These are phyloP conservation scores for Steromphala cineraria DNA, from an alignment of 2,888 invertebrate genomes.

Conservation along the genomic window DNA sequence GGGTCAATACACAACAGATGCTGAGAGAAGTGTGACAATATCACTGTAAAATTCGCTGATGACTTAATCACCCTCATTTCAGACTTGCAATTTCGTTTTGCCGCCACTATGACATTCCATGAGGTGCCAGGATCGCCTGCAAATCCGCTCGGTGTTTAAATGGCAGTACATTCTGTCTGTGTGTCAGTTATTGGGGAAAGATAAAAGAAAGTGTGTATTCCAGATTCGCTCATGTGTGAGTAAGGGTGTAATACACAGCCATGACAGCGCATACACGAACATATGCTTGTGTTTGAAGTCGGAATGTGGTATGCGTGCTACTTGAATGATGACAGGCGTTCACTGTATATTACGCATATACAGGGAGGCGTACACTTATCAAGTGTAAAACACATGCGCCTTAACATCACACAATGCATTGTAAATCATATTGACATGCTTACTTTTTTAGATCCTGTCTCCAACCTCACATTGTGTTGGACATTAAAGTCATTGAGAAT, in stretches of 20 bases:
- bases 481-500: no score
- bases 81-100: background rate
- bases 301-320: background rate
- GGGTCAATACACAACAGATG: background rate
- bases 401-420: no score
- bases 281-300: background rate
- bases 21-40: background rate
- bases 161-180: background rate
- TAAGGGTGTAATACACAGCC: background rate
- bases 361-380: no score
- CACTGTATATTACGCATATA: background rate
- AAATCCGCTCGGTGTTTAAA: background rate
- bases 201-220: background rate
- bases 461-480: no score
- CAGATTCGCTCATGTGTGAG: background rate
- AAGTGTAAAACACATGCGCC: no score
- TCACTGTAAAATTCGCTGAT: background rate
- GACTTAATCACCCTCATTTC: background rate
- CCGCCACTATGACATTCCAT: background rate
- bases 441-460: no score
- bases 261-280: background rate
- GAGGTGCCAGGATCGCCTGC: background rate
- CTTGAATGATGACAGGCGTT: background rate
- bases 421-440: no score
- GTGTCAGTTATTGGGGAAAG: background rate